phyloP scores from a whole-genome alignment of 2,888 invertebrate species.

The Drosophila falleni region DNA sequence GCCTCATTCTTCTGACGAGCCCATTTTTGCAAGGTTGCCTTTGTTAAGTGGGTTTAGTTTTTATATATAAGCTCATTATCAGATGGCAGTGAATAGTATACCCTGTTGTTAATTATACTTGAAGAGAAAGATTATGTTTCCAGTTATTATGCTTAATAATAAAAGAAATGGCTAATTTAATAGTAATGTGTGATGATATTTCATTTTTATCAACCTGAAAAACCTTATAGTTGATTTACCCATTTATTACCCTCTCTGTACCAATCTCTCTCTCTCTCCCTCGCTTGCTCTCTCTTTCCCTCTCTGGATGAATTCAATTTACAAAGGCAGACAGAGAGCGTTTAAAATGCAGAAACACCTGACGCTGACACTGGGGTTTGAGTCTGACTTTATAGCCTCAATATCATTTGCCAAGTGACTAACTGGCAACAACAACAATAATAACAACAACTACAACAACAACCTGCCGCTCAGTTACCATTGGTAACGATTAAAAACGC shows the following conservation, averaged over 20 bases:
- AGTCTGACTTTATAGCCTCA: constrained; percentile 39
- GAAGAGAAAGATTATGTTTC: too few species aligned
- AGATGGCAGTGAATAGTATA: too few species aligned
- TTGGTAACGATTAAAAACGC: constrained; percentile 56
- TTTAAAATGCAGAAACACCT: constrained; percentile 61
- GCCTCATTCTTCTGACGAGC: too few species aligned
- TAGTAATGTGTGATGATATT: too few species aligned
- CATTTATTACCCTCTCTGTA: not conserved
- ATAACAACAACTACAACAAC: constrained; percentile 35
- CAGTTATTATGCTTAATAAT: too few species aligned
- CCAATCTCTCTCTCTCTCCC: not conserved
- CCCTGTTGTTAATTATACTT: too few species aligned
- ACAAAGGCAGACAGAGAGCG: constrained; percentile 8
- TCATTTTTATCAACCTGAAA: not conserved
- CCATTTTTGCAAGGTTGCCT: too few species aligned
- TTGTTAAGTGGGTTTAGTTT: too few species aligned
- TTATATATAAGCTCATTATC: too few species aligned
- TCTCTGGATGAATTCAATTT: not conserved
- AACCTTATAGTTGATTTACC: not conserved
- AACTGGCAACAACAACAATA: constrained; percentile 34
- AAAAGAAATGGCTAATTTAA: too few species aligned
- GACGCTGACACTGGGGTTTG: constrained; percentile 40
- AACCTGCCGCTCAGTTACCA: constrained; percentile 39
- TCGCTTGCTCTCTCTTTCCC: not conserved
- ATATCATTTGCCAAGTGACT: constrained; percentile 52